phyloP scores from a whole-genome alignment of 2,888 invertebrate species.

The Drosophila macrospina region DNA sequence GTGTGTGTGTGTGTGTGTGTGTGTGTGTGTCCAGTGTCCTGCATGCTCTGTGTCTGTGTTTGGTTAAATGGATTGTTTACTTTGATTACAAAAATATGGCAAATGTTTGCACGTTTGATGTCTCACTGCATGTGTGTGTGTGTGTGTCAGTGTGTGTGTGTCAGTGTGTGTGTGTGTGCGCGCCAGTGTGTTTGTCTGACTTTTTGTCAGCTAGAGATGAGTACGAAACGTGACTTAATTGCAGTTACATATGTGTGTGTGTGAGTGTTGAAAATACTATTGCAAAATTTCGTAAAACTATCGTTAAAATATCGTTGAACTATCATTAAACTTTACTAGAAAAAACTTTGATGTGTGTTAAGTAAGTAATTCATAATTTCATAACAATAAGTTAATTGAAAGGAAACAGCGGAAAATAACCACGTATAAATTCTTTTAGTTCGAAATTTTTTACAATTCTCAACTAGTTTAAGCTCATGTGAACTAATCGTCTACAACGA shows the following conservation, averaged over 20 bases:
- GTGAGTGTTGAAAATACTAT: neutral
- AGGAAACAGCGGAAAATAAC: too few relatives aligned
- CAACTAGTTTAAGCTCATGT: neutral
- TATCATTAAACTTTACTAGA: too few relatives aligned
- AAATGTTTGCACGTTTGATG: conserved; percentile 81
- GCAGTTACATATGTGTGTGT: neutral
- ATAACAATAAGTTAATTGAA: too few relatives aligned
- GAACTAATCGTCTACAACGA: neutral
- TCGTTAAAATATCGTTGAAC: neutral
- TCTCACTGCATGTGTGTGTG: conserved; percentile 54
- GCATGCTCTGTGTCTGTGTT: conserved; percentile 55
- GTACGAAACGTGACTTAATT: conserved; percentile 12
- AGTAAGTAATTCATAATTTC: too few relatives aligned
- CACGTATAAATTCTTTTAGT: too few relatives aligned
- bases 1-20: conserved; percentile 8
- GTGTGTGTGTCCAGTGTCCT: conserved; percentile 20
- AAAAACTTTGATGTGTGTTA: too few relatives aligned
- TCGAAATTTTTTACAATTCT: too few relatives aligned
- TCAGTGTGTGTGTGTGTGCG: conserved; percentile 8
- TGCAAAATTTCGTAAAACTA: neutral
- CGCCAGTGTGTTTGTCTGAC: conserved; percentile 16
- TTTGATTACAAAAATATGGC: conserved; percentile 81
- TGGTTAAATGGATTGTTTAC: conserved; percentile 81
- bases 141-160: conserved; percentile 21
- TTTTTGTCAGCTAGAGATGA: conserved; percentile 38